Evolutionary conservation across 2,888 invertebrate genomes (phyloP).

Genomic region (Drosophila lutescens): DNA sequence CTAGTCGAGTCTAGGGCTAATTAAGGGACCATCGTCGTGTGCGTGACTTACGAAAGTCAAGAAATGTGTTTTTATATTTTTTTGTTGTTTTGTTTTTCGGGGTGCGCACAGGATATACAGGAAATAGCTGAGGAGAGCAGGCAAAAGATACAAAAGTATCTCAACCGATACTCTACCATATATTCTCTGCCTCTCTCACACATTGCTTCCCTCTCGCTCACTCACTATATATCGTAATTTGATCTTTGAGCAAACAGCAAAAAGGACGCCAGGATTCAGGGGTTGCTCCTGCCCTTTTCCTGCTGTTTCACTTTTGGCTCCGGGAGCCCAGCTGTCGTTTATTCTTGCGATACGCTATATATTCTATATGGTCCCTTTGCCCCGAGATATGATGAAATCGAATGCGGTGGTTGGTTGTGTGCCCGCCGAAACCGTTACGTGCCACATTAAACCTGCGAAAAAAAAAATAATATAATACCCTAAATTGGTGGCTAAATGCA

Average conservation of each 20-base stretch:
- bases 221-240: conserved; percentile 63
- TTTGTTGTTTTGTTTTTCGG: conserved; percentile 19
- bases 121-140: conserved; percentile 34
- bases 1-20: conserved; percentile 49
- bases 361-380: conserved; percentile 3
- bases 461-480: conserved; percentile 1
- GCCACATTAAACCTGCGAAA: conserved; percentile 38
- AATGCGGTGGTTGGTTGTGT: conserved; percentile 44
- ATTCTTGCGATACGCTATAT: conserved; percentile 5
- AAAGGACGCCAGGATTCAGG: conserved; percentile 73
- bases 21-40: conserved; percentile 59
- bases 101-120: conserved; percentile 54
- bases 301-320: conserved; percentile 33
- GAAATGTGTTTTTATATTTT: conserved; percentile 42
- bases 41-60: conserved; percentile 73
- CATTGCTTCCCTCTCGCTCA: background rate
- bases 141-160: conserved; percentile 44
- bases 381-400: conserved; percentile 40
- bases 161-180: conserved; percentile 16
- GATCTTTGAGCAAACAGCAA: conserved; percentile 66
- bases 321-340: conserved; percentile 47
- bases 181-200: conserved; percentile 3
- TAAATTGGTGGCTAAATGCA: conserved; percentile 8
- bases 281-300: conserved; percentile 49
- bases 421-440: conserved; percentile 43